Evolutionary conservation across 2,797 vertebrate species (phyloP).

Genomic region (Nothura maculosa): DNA sequence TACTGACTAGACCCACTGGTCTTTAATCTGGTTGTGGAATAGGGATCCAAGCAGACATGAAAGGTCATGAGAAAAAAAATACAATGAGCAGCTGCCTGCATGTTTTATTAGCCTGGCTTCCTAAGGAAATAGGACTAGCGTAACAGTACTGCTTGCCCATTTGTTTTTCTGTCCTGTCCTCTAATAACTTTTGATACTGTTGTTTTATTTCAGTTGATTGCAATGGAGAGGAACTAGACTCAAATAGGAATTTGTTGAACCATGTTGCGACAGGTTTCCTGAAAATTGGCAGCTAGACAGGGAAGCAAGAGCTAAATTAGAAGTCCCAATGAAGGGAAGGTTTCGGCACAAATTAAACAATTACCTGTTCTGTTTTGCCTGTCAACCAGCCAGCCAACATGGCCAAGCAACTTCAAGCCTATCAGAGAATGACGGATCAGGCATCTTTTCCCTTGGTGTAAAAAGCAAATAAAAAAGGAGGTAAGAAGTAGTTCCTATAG

Average conservation of each 20-base stretch:
- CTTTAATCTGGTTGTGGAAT: background rate
- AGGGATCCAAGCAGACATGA: background rate
- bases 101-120: constrained; percentile 54
- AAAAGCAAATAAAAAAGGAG: background rate
- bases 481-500: background rate
- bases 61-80: constrained; percentile 53
- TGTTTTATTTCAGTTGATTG: constrained; percentile 21
- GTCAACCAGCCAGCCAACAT: constrained; percentile 40
- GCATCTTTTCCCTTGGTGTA: background rate
- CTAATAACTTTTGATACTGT: constrained; percentile 30
- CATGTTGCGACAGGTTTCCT: background rate
- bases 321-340: background rate
- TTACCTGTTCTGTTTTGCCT: constrained; percentile 52
- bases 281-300: constrained; percentile 43
- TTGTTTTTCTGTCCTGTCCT: constrained; percentile 25
- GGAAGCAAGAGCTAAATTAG: constrained; percentile 22
- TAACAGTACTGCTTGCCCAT: background rate
- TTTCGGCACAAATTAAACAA: constrained; percentile 50
- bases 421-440: constrained; percentile 26
- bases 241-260: too few relatives aligned
- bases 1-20: background rate
- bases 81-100: constrained; percentile 12
- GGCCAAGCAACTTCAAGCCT: constrained; percentile 12
- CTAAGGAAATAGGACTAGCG: constrained; percentile 22
- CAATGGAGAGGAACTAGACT: background rate